Percentiles rank a stretch among this genome's conserved stretches.
These are phyloP conservation scores for Dipodomys merriami DNA, from an alignment of 2,113 vertebrate species.

Conservation along the genomic window DNA sequence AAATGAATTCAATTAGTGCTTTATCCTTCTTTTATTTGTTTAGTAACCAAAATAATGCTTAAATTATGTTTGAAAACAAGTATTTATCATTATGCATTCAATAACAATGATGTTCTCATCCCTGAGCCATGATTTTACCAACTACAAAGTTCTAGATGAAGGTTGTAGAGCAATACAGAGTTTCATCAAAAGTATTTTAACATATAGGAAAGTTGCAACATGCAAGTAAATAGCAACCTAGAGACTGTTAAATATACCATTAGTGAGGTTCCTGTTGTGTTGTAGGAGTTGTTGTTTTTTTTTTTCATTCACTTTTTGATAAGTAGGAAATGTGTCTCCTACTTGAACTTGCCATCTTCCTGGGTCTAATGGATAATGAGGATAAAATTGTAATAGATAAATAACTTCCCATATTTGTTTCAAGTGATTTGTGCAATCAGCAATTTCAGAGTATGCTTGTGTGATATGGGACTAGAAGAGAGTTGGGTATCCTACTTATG, in stretches of 20 bases:
- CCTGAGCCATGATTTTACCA: not conserved
- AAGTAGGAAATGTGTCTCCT: not conserved
- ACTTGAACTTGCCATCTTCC: no score
- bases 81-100: not conserved
- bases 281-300: not conserved
- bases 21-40: not conserved
- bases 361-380: no score
- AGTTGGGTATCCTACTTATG: no score
- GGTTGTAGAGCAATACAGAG: not conserved
- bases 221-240: not conserved
- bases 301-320: not conserved
- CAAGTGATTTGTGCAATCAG: not conserved
- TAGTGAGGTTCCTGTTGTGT: not conserved
- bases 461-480: not conserved
- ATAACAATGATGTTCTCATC: not conserved
- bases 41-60: not conserved
- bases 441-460: not conserved
- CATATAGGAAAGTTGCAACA: not conserved
- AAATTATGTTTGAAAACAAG: not conserved
- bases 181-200: not conserved
- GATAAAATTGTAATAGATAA: not conserved
- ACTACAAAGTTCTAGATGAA: not conserved
- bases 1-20: not conserved
- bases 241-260: not conserved
- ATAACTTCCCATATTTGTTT: not conserved